These are phyloP conservation scores for Sclerodermus sp. DNA, from an alignment of 2,888 invertebrate genomes.

Conservation along the genomic window DNA sequence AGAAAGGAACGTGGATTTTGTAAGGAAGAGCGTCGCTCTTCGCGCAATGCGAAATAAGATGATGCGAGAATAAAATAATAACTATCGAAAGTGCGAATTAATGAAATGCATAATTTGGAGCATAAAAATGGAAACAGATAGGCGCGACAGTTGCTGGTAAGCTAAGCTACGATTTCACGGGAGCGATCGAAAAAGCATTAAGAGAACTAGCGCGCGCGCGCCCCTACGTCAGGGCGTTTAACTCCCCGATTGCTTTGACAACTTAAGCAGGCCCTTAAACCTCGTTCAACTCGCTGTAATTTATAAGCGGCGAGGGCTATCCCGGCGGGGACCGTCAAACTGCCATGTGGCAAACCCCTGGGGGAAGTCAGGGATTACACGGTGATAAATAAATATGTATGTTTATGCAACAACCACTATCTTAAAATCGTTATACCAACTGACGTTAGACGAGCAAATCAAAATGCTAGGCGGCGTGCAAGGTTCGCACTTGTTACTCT, in stretches of 20 bases:
- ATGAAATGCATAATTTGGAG: too few relatives aligned
- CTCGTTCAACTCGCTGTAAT: constrained; percentile 52
- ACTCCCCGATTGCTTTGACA: constrained; percentile 53
- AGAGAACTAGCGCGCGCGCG: constrained; percentile 14
- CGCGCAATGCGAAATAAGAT: too few relatives aligned
- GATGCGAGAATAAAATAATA: too few relatives aligned
- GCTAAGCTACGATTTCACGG: constrained; percentile 8
- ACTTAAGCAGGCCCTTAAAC: constrained; percentile 54
- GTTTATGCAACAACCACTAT: constrained; percentile 37
- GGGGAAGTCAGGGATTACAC: constrained; percentile 56
- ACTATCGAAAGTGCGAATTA: too few relatives aligned
- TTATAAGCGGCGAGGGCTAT: constrained; percentile 47
- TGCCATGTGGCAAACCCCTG: constrained; percentile 53
- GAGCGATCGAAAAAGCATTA: constrained; percentile 29
- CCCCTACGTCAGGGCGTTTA: constrained; percentile 38
- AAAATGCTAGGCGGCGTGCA: too few relatives aligned
- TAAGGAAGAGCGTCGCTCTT: too few relatives aligned
- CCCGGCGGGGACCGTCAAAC: constrained; percentile 47
- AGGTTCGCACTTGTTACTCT: too few relatives aligned
- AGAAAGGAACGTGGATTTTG: too few relatives aligned
- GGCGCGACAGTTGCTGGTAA: too few relatives aligned
- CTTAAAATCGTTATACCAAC: too few relatives aligned
- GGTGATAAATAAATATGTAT: constrained; percentile 55
- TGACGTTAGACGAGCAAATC: too few relatives aligned
- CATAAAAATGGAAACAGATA: too few relatives aligned